A percentile compares a stretch with the other conserved stretches of the same genome.
Conservation (phyloP, 2,113 vertebrate species). For the Megaceryle maxima region DNA sequence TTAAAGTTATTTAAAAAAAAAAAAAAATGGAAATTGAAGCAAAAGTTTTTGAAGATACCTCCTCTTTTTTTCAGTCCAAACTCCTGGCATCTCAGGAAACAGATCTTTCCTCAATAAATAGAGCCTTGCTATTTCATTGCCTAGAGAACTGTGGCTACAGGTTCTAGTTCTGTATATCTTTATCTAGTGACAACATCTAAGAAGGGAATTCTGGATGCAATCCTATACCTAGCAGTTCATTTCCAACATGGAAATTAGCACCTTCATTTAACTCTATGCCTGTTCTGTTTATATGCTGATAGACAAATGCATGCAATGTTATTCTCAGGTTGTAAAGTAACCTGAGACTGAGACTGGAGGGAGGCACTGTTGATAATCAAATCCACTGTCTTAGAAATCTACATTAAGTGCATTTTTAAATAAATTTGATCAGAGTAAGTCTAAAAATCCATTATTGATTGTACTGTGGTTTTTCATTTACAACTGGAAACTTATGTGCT, state of each 20-base stretch:
- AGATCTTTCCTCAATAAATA: background rate
- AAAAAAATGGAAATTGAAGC: background rate
- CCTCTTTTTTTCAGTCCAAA: background rate
- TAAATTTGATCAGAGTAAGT: background rate
- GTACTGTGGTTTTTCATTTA: background rate
- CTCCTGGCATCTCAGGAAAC: background rate
- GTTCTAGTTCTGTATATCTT: background rate
- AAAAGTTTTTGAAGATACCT: background rate
- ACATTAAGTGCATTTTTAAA: background rate
- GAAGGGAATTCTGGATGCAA: background rate
- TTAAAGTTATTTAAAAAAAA: background rate
- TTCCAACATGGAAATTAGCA: background rate
- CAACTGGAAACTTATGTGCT: background rate
- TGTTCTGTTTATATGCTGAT: background rate
- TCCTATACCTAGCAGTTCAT: background rate
- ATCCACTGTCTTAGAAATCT: background rate
- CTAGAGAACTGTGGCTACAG: background rate
- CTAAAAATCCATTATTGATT: background rate
- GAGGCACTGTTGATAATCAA: background rate
- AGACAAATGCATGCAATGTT: background rate
- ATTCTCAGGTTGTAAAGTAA: background rate
- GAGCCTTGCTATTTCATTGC: background rate
- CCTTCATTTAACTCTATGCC: background rate
- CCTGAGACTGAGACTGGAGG: background rate
- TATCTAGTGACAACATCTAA: background rate